phyloP scores from a whole-genome alignment of 2,888 invertebrate species.

The Ctena decussata region DNA sequence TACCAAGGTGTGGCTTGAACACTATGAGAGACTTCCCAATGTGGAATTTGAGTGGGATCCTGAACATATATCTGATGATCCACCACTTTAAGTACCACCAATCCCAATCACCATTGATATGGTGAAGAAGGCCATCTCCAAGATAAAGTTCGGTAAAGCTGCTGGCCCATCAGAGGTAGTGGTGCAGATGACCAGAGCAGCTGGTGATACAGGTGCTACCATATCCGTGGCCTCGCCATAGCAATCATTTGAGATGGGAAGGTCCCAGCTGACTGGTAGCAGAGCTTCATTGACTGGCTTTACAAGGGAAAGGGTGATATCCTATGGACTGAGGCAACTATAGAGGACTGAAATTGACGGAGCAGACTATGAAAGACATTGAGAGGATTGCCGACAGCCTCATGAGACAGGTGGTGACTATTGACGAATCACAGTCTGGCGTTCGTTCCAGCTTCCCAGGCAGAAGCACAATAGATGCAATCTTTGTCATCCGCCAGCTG shows the following conservation, averaged over 20 bases:
- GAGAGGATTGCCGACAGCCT: no score
- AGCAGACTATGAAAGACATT: no score
- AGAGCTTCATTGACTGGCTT: no score
- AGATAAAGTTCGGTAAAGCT: constrained; percentile 1
- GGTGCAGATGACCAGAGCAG: not conserved
- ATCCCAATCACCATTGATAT: constrained; percentile 2
- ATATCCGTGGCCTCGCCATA: no score
- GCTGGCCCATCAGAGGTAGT: not conserved
- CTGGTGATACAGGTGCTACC: not conserved
- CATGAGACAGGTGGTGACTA: no score
- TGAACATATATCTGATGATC: not conserved
- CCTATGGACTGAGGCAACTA: no score
- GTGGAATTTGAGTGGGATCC: not conserved
- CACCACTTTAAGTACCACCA: not conserved
- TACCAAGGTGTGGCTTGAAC: constrained; percentile 7
- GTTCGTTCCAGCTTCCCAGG: constrained; percentile 20
- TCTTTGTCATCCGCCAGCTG: constrained; percentile 29
- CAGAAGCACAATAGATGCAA: constrained; percentile 19
- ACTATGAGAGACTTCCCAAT: constrained; percentile 16
- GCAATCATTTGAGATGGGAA: no score
- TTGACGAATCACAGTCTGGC: constrained; percentile 14
- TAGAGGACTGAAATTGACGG: no score
- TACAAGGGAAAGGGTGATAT: no score
- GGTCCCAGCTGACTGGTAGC: no score
- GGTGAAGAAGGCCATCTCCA: not conserved